Percentiles rank a stretch among this genome's conserved stretches.
phyloP scores from a whole-genome alignment of 2,888 invertebrate species.

The Graphium colonna region DNA sequence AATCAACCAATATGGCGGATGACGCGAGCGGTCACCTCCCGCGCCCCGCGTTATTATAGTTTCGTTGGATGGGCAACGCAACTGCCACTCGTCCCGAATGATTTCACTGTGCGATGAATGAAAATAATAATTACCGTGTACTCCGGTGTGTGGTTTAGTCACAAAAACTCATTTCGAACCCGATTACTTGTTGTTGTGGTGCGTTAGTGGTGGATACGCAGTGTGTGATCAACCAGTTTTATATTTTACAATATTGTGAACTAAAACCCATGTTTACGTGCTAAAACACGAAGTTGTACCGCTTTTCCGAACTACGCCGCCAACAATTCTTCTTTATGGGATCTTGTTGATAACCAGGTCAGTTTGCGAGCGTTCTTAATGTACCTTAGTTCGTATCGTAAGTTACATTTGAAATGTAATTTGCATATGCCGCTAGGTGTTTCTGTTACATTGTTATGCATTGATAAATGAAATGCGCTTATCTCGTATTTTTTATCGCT shows the following conservation, averaged over 20 bases:
- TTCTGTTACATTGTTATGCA: slow-evolving; percentile 5
- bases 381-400: background rate
- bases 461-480: slow-evolving; percentile 8
- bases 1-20: slow-evolving; percentile 76
- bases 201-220: slow-evolving; percentile 64
- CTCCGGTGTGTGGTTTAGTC: slow-evolving; percentile 44
- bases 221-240: slow-evolving; percentile 66
- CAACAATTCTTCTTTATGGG: slow-evolving; percentile 67
- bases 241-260: slow-evolving; percentile 60
- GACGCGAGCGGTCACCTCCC: slow-evolving; percentile 66
- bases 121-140: slow-evolving; percentile 52
- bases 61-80: slow-evolving; percentile 49
- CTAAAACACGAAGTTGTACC: slow-evolving; percentile 54
- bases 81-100: slow-evolving; percentile 58
- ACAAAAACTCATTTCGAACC: slow-evolving; percentile 51
- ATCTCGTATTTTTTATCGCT: slow-evolving; percentile 12
- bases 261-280: slow-evolving; percentile 70
- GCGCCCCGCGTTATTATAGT: slow-evolving; percentile 43
- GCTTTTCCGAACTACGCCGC: slow-evolving; percentile 48
- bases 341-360: slow-evolving; percentile 75
- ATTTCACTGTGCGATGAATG: slow-evolving; percentile 72
- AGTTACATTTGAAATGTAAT: slow-evolving; percentile 21
- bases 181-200: slow-evolving; percentile 47
- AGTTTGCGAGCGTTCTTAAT: slow-evolving; percentile 30
- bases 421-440: slow-evolving; percentile 25